phyloP scores from a whole-genome alignment of 2,888 invertebrate genomes.

The Epirrhoe alternata region DNA sequence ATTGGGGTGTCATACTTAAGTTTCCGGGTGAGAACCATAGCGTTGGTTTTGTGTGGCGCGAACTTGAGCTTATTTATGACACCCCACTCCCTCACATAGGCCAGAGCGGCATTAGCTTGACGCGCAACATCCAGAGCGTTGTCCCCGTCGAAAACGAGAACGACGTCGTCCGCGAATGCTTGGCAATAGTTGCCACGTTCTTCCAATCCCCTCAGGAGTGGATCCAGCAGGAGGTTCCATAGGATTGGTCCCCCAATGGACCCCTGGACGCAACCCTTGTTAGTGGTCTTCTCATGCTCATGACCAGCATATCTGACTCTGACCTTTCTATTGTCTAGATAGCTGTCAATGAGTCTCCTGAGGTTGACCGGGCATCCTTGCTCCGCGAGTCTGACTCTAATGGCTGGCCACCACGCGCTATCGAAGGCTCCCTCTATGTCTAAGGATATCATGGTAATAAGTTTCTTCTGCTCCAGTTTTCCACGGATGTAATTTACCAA shows the following conservation, averaged over 20 bases:
- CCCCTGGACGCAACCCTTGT: slow-evolving; percentile 8
- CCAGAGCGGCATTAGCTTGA: slow-evolving; percentile 10
- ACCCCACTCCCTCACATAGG: slow-evolving; percentile 16
- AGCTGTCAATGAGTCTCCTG: slow-evolving; percentile 5
- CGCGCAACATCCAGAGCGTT: neutral
- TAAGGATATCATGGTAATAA: neutral
- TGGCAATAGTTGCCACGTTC: too few relatives aligned
- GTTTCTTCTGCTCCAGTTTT: neutral
- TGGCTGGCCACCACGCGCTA: slow-evolving; percentile 5
- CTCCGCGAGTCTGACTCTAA: neutral
- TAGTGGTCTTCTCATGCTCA: neutral
- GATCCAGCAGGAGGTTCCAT: slow-evolving; percentile 1
- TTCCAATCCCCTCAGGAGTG: neutral
- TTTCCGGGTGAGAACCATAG: slow-evolving; percentile 3
- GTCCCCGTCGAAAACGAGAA: slow-evolving; percentile 15
- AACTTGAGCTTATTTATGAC: slow-evolving; percentile 15
- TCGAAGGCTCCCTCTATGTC: slow-evolving; percentile 14
- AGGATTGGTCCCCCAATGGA: slow-evolving; percentile 1
- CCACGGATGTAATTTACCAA: neutral
- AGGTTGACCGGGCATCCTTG: neutral
- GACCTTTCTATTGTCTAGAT: neutral
- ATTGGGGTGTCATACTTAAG: slow-evolving; percentile 1
- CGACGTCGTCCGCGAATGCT: too few relatives aligned
- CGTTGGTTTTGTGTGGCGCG: slow-evolving; percentile 12
- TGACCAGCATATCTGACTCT: slow-evolving; percentile 1